Base-by-base conservation (phyloP, 2,113 vertebrate species). In the Nannospalax galili region DNA sequence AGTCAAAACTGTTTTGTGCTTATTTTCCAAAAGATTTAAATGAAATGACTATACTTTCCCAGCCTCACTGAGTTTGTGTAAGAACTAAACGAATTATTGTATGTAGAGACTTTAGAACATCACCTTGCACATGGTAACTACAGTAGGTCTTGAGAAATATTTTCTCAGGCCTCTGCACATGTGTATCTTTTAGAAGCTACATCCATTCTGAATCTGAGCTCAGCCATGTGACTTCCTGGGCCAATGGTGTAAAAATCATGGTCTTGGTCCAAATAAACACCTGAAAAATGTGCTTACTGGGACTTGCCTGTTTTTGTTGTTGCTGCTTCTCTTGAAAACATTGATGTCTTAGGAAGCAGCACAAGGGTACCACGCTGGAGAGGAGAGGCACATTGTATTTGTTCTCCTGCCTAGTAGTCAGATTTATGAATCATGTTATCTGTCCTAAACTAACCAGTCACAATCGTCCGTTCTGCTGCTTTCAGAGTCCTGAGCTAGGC, bases 371-470 rank as follows among this genome's bases (percentile, higher is more conserved):
- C 35, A 45, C 37, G 2, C 52, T 78, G 6, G 56, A 87, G 5
- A 95, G 45, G 37, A 88, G 26, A 95, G 60, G 91, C 24, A 77
- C 28, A 26, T 70, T 84, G 37, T n/a, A 90, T 77, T 28, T 88
- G 14, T 84, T 84, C 42, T 28, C 32, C 45, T 94, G 42, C 15
- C 40, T 45, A 92, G 67, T 0, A 92, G 62, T 35, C 67, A 88
- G 19, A 72, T 24, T 75, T 32, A 40, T 67, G 15, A 90, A 56
- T 37, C 42, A 92, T 20, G 8, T 4, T 56, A 80, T 87, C 16
- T 52, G 84, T 74, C 45, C 24, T 72, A 86, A 28, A 72, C 45
- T 56, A 91, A 37, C 8, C 19, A 81, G 73, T 64, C 48, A 70
- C 20, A 75, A 0, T 91, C 28, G 69, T 60, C 12, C 16, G 19